Evolutionary conservation across 2,113 vertebrate species (phyloP).

Genomic region (Cynocephalus volans): DNA sequence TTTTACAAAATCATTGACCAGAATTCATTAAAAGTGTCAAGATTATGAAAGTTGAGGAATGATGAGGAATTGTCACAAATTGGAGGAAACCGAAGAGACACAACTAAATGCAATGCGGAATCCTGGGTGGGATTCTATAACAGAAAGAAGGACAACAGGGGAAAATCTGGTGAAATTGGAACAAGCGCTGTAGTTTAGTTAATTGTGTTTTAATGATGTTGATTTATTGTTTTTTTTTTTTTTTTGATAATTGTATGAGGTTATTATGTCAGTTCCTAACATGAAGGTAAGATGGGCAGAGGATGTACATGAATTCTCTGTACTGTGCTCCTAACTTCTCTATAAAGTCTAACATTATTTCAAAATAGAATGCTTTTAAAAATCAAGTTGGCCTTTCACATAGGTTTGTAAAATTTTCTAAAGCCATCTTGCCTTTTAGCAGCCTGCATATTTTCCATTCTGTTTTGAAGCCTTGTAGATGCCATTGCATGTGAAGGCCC

Average conservation of each 20-base stretch:
- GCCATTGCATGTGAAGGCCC: not conserved
- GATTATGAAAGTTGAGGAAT: not conserved
- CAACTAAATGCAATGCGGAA: not conserved
- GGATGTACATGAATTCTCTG: not conserved
- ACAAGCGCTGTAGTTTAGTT: not conserved
- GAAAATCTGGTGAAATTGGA: not conserved
- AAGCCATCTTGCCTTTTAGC: not conserved
- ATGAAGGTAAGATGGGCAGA: not conserved
- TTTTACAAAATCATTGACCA: constrained; percentile 2
- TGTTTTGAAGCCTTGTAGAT: not conserved
- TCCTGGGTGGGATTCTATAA: not conserved
- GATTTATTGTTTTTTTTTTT: not conserved
- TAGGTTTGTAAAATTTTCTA: not conserved
- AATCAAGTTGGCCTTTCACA: not conserved
- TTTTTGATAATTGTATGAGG: not conserved
- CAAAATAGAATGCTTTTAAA: not conserved
- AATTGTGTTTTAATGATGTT: not conserved
- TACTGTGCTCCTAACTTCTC: not conserved
- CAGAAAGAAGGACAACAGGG: not conserved
- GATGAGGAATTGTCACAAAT: not conserved
- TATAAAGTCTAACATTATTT: not conserved
- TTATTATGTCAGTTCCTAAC: not conserved
- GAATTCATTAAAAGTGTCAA: not conserved
- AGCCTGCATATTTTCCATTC: not conserved
- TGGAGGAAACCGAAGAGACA: not conserved